Conservation (phyloP, 2,797 vertebrate species). For the Cossypha polioptera region DNA sequence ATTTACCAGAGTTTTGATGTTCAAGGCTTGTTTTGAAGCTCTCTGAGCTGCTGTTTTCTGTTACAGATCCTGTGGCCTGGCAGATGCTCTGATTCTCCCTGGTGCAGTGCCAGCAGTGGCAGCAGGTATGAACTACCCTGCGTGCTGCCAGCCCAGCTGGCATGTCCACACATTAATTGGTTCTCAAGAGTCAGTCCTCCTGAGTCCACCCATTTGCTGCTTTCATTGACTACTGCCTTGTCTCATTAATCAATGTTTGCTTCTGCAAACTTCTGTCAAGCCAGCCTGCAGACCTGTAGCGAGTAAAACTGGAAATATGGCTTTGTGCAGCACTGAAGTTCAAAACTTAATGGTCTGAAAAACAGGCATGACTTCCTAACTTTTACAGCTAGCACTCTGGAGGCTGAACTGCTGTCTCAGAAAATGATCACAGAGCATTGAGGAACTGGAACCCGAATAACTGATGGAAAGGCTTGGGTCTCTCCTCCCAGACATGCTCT, state of each 20-base stretch:
- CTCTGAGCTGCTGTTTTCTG: background rate
- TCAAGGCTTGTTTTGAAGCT: background rate
- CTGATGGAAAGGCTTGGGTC: background rate
- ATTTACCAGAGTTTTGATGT: background rate
- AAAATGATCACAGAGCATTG: background rate
- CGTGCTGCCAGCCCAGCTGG: background rate
- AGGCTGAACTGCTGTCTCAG: background rate
- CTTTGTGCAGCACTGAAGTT: background rate
- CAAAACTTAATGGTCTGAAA: background rate
- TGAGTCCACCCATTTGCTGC: slow-evolving; percentile 17
- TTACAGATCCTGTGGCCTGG: background rate
- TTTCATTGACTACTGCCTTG: background rate
- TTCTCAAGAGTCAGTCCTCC: slow-evolving; percentile 11
- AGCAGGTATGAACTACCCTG: slow-evolving; percentile 19
- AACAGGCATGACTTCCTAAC: background rate
- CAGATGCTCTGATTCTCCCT: slow-evolving; percentile 28
- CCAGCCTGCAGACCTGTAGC: rapidly evolving
- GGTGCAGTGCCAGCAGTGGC: slow-evolving; percentile 10
- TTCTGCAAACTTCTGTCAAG: background rate
- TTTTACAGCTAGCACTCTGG: background rate
- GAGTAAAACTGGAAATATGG: background rate
- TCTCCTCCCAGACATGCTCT: background rate
- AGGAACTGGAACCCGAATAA: background rate
- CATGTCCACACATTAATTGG: slow-evolving; percentile 36
- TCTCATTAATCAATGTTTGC: background rate